phyloP scores from a whole-genome alignment of 2,797 vertebrate species.

The Rhinatrema bivittatum region DNA sequence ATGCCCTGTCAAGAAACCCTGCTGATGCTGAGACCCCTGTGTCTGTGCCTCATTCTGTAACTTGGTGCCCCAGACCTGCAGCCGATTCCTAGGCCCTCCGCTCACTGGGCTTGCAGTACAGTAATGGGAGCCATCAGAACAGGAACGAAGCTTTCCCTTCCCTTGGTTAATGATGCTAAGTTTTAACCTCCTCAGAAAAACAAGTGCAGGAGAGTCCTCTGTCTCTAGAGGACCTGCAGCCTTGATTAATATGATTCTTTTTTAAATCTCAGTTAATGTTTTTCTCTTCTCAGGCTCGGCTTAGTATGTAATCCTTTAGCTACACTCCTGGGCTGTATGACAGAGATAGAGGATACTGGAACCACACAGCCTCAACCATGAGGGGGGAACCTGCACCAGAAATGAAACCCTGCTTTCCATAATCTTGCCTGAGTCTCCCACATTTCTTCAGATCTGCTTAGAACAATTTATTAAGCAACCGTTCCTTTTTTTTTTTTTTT shows the following conservation, averaged over 20 bases:
- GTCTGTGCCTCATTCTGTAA: no score
- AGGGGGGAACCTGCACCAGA: constrained; percentile 30
- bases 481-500: neutral
- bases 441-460: constrained; percentile 56
- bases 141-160: no score
- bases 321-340: constrained; percentile 86
- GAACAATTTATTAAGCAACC: constrained; percentile 50
- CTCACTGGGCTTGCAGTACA: no score
- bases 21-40: no score
- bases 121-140: no score
- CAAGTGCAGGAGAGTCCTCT: constrained; percentile 15
- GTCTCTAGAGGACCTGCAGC: constrained; percentile 26
- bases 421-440: constrained; percentile 53
- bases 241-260: constrained; percentile 21
- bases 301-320: constrained; percentile 83
- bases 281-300: constrained; percentile 27
- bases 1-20: neutral
- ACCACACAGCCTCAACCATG: constrained; percentile 49
- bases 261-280: constrained; percentile 30
- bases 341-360: constrained; percentile 77
- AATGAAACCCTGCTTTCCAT: constrained; percentile 58
- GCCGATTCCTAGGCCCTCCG: no score
- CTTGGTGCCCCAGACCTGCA: no score
- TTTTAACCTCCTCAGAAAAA: no score
- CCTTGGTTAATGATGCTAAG: no score